phyloP scores from a whole-genome alignment of 2,888 invertebrate genomes.

The Andrena bucephala region DNA sequence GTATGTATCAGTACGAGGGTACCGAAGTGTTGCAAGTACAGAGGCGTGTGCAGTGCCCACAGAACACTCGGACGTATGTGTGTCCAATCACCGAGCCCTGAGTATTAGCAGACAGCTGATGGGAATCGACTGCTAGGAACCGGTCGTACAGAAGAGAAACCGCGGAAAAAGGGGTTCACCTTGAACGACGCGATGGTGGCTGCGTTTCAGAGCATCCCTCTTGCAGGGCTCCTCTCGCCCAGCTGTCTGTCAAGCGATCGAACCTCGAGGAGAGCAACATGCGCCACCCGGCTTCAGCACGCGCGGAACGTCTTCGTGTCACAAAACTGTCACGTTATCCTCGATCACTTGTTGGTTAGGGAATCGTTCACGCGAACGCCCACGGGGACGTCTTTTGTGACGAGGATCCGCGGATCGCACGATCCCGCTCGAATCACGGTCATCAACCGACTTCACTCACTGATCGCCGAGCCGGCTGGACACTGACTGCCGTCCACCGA shows the following conservation, averaged over 20 bases:
- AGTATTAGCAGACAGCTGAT: conserved; percentile 13
- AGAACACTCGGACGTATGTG: neutral
- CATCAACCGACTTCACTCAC: neutral
- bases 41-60: no score
- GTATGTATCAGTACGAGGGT: neutral
- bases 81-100: neutral
- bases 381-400: conserved; percentile 40
- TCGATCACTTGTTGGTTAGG: conserved; percentile 1
- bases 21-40: neutral
- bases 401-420: neutral
- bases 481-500: conserved; percentile 46
- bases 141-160: neutral
- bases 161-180: conserved; percentile 49
- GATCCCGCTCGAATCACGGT: neutral
- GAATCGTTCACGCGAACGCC: conserved; percentile 31
- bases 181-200: conserved; percentile 43
- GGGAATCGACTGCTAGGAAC: conserved; percentile 5
- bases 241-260: conserved; percentile 62
- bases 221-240: conserved; percentile 49
- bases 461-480: conserved; percentile 53
- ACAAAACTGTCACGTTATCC: neutral
- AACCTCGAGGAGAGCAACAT: conserved; percentile 66
- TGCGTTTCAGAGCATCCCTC: conserved; percentile 65
- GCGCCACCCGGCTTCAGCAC: conserved; percentile 56
- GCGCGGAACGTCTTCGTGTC: conserved; percentile 34